Percentiles rank a stretch among this genome's conserved stretches.
Conservation (phyloP, 1,140 invertebrate genomes). For the Drosophila insularis region DNA sequence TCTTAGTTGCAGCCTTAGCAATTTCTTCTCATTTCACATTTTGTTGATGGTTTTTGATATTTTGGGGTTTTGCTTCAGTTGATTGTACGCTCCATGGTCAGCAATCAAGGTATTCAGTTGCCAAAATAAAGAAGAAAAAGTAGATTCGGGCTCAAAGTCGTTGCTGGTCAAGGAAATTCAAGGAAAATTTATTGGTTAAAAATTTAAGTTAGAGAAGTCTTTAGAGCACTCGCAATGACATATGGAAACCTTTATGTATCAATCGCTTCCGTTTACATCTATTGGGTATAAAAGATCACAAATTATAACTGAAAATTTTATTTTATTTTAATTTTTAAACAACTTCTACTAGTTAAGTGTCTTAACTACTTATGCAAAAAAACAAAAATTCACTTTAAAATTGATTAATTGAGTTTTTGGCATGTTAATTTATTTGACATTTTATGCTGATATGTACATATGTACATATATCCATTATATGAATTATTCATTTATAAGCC, state of each 20-base stretch:
- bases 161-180: conserved; percentile 40
- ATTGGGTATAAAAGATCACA: too few species aligned
- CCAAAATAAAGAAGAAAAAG: conserved; percentile 22
- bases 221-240: too few species aligned
- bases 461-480: not conserved
- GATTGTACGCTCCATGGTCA: conserved; percentile 63
- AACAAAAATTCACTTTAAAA: not conserved
- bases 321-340: too few species aligned
- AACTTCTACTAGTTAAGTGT: too few species aligned
- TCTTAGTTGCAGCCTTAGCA: conserved; percentile 27
- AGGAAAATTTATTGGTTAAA: conserved; percentile 33
- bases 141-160: conserved; percentile 19
- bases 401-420: not conserved
- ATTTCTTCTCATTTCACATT: conserved; percentile 22
- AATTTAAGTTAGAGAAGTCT: not conserved
- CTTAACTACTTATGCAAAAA: not conserved
- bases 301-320: too few species aligned
- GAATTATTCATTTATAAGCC: not conserved
- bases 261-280: too few species aligned
- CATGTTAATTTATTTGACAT: not conserved
- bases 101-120: conserved; percentile 19
- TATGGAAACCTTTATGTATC: too few species aligned
- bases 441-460: not conserved
- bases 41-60: conserved; percentile 16
- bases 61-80: conserved; percentile 50